Percentiles rank a stretch among this genome's conserved stretches.
Conservation (phyloP, 1,140 invertebrate genomes). For the Elymnias hypermnestra region DNA sequence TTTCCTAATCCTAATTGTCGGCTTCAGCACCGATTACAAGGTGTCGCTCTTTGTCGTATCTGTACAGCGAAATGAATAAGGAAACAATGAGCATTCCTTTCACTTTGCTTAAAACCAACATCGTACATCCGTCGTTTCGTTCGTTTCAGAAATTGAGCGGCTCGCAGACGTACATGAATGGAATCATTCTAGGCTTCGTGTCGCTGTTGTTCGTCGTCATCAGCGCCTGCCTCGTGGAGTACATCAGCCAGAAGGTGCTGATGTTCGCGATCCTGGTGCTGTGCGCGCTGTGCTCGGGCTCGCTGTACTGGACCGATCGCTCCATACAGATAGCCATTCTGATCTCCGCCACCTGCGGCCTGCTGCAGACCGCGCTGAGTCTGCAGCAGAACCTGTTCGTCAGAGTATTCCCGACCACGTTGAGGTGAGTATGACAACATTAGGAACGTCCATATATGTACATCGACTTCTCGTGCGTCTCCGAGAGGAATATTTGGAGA, state of each 20-base stretch:
- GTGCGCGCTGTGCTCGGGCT: constrained; percentile 24
- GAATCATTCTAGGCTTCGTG: constrained; percentile 36
- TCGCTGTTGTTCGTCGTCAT: constrained; percentile 29
- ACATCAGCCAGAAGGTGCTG: constrained; percentile 35
- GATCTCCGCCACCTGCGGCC: constrained; percentile 39
- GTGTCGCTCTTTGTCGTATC: no score
- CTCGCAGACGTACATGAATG: constrained; percentile 44
- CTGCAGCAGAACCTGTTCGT: constrained; percentile 43
- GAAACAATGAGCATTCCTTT: no score
- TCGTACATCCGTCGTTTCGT: no score
- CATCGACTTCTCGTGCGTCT: no score
- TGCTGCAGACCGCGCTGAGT: constrained; percentile 42
- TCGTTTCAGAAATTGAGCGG: constrained; percentile 47
- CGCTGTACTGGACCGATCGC: constrained; percentile 35
- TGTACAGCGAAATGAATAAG: no score
- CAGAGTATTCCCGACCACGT: constrained; percentile 43
- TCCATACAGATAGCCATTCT: constrained; percentile 41
- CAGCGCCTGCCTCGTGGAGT: constrained; percentile 31
- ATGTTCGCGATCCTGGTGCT: constrained; percentile 34
- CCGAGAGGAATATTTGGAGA: no score
- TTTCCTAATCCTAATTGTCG: no score
- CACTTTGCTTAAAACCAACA: no score
- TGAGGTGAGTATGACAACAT: constrained; percentile 33
- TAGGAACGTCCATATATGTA: not conserved
- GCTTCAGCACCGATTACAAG: no score